Evolutionary conservation across 1,140 invertebrate genomes (phyloP), one percentile per base, ranked within the genome.

Genomic region (Drosophila jambulina): DNA sequence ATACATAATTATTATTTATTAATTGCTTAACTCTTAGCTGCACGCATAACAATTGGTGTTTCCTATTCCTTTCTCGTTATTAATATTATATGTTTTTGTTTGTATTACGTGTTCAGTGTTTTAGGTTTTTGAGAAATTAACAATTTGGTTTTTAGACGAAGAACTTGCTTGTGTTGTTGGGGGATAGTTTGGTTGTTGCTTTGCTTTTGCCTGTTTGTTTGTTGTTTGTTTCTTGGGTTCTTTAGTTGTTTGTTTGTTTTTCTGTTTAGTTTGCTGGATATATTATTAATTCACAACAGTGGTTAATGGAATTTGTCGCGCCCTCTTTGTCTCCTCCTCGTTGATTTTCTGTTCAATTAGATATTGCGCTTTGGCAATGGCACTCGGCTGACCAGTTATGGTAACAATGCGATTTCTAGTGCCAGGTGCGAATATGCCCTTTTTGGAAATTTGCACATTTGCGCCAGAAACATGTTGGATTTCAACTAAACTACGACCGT

Each of bases 401-500:
- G 98, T 98, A 74, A 99, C 98, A 93, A 99, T 98, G 91, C 98
- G 96, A 95, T 99, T 99, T 93, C 98, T 97, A 71, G 98, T 99
- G 93, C 98, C 98, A 78, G 98, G 98, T 87, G 97, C 97, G 94
- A 98, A 99, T 91, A 97, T 97, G 92, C 98, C 98, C 94, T 99
- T 99, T 95, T 99, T 99, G 80, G 98, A 99, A 93, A 99, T 99
- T 95, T 99, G 98, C 94, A 99, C 98, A 94, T 97, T 98, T 93
- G 98, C 98, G 93, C 98, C 98, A 93, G 97, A 98, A 93, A 97
- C 95, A 94, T 98, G 97, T 94, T 99, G 98, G 94, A 99, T 98
- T 95, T 99, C 98, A 91, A 98, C 96, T 92, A 99, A 95, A 93
- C 97, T 97, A 94, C 98, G 97, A 74, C 98, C 98, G 92, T 98